phyloP scores from a whole-genome alignment of 1,140 invertebrate genomes.

The Solenopsis fugax region DNA sequence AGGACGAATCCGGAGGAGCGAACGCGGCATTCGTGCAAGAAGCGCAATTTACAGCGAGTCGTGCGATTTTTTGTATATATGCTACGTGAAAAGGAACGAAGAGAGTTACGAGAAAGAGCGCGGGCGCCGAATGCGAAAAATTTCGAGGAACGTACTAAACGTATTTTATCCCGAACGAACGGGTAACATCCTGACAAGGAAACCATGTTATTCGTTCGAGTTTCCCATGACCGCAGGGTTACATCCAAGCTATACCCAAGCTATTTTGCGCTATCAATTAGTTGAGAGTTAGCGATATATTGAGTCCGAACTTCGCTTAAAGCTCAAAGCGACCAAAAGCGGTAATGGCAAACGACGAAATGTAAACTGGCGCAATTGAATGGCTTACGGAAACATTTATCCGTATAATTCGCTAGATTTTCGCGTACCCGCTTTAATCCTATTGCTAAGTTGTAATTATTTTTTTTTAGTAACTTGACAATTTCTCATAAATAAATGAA shows the following conservation, averaged over 20 bases:
- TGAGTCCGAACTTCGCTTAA: constrained; percentile 41
- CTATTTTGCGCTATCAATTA: constrained; percentile 55
- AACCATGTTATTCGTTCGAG: neutral
- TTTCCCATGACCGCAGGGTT: constrained; percentile 4
- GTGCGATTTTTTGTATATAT: neutral
- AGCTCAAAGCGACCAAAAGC: constrained; percentile 45
- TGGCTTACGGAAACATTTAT: constrained; percentile 31
- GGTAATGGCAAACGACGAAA: constrained; percentile 34
- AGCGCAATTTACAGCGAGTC: neutral
- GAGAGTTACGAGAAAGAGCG: neutral
- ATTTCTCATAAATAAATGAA: no score
- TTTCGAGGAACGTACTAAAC: neutral
- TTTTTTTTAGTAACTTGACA: neutral
- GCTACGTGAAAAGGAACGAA: neutral
- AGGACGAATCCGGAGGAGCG: neutral
- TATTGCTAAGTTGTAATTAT: constrained; percentile 12
- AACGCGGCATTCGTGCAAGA: neutral
- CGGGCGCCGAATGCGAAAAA: neutral
- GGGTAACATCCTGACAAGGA: constrained; percentile 20
- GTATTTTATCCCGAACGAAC: neutral
- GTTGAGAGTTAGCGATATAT: constrained; percentile 43
- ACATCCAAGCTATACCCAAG: neutral
- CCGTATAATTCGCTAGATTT: constrained; percentile 22
- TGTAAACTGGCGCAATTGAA: constrained; percentile 29
- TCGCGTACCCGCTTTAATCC: neutral